phyloP scores from a whole-genome alignment of 2,797 vertebrate genomes.

The Melanogrammus aeglefinus region DNA sequence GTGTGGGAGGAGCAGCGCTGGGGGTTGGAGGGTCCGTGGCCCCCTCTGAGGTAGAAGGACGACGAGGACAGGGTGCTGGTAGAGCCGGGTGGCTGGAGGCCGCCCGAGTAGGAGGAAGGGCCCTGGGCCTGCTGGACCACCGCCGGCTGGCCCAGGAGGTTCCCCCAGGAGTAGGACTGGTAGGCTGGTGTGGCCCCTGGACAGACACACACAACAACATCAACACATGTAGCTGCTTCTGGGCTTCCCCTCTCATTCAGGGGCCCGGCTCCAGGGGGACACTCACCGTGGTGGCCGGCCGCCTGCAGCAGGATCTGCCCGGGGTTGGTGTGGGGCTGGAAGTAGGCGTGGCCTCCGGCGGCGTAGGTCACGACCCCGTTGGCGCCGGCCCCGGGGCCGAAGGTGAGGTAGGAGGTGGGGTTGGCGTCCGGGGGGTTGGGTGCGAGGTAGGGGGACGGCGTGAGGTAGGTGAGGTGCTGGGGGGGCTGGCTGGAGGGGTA shows the following conservation, averaged over 20 bases:
- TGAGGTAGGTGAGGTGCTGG: constrained; percentile 70
- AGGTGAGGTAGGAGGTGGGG: constrained; percentile 67
- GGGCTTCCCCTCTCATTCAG: not conserved
- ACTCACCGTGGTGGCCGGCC: constrained; percentile 63
- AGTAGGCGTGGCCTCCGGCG: constrained; percentile 65
- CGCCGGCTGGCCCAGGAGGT: constrained; percentile 64
- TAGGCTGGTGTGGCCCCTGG: constrained; percentile 52
- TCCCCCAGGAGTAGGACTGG: constrained; percentile 76
- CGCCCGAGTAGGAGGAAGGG: constrained; percentile 53
- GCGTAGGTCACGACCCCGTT: constrained; percentile 67
- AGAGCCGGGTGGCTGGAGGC: constrained; percentile 40
- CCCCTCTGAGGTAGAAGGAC: constrained; percentile 39
- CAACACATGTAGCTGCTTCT: constrained; percentile 6
- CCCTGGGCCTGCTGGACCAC: constrained; percentile 56
- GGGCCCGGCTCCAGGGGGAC: not conserved
- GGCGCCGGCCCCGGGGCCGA: constrained; percentile 61
- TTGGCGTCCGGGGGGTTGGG: constrained; percentile 69
- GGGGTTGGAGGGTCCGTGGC: constrained; percentile 34
- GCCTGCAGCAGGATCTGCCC: constrained; percentile 77
- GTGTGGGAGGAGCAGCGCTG: constrained; percentile 38
- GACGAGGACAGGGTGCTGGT: constrained; percentile 40
- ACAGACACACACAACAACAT: not conserved
- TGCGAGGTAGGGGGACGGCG: constrained; percentile 71
- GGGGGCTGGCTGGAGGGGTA: constrained; percentile 55
- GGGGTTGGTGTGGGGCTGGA: constrained; percentile 61